Conservation (phyloP, 2,113 vertebrate species). For the Rhagologus leucostigma region DNA sequence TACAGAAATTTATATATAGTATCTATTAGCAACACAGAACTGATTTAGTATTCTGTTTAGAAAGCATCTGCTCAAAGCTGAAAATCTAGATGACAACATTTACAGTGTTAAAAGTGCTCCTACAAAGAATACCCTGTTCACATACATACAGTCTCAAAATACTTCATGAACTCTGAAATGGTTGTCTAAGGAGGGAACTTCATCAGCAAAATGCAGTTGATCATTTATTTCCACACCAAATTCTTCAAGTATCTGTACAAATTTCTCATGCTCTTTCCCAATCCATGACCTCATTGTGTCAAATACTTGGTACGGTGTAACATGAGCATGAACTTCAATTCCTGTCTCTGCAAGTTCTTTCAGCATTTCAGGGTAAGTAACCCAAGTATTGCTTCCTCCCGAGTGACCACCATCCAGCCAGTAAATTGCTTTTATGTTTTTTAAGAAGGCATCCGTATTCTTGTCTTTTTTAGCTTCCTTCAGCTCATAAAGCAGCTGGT, state of each 20-base stretch:
- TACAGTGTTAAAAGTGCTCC: slow-evolving; percentile 26
- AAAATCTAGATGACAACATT: slow-evolving; percentile 4
- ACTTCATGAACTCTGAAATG: slow-evolving; percentile 93
- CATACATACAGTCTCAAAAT: slow-evolving; percentile 65
- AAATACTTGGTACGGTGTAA: slow-evolving; percentile 92
- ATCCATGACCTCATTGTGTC: slow-evolving; percentile 96
- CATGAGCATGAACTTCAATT: slow-evolving; percentile 85
- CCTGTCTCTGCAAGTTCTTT: slow-evolving; percentile 82
- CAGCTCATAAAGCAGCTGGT: slow-evolving; percentile 92
- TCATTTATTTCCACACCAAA: slow-evolving; percentile 79
- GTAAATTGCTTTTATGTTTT: slow-evolving; percentile 84
- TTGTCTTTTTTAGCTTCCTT: slow-evolving; percentile 82
- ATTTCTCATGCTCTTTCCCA: slow-evolving; percentile 87
- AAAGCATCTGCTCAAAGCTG: slow-evolving; percentile 4
- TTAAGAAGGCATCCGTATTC: slow-evolving; percentile 77
- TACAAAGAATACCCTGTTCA: background rate
- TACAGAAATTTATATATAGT: background rate
- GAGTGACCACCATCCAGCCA: slow-evolving; percentile 98
- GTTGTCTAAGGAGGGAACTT: slow-evolving; percentile 88
- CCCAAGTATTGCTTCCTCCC: slow-evolving; percentile 93
- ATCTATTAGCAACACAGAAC: background rate
- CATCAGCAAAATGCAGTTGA: slow-evolving; percentile 88
- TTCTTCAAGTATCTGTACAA: slow-evolving; percentile 85
- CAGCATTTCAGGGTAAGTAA: slow-evolving; percentile 83
- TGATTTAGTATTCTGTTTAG: background rate